Conservation (phyloP, 2,888 invertebrate species). For the Dermolepida albohirtum region DNA sequence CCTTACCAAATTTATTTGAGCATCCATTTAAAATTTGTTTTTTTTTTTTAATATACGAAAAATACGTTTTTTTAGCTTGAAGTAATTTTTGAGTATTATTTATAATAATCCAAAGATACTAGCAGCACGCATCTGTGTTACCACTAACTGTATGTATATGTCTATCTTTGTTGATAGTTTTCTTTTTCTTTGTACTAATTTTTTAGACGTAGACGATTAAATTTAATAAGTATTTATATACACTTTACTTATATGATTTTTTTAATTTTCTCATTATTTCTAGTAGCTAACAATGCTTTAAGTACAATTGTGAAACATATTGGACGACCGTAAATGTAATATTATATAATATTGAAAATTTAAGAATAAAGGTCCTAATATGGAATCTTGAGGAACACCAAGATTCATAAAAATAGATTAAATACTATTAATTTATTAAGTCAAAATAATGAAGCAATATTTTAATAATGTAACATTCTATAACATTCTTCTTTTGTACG, state of each 20-base stretch:
- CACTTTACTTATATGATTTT: no score
- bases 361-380: no score
- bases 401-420: no score
- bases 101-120: slow-evolving; percentile 14
- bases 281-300: slow-evolving; percentile 12
- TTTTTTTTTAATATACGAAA: no score
- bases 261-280: not conserved
- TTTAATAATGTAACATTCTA: no score
- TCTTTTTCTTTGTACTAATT: slow-evolving; percentile 6
- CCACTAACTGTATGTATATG: slow-evolving; percentile 34
- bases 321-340: not conserved
- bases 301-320: slow-evolving; percentile 21
- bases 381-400: no score
- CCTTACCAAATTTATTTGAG: no score
- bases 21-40: no score
- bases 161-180: slow-evolving; percentile 22
- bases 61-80: slow-evolving; percentile 9
- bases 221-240: not conserved
- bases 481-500: no score
- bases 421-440: no score
- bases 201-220: slow-evolving; percentile 15
- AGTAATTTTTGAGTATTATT: slow-evolving; percentile 10
- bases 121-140: slow-evolving; percentile 24
- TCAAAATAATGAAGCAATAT: no score
- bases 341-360: no score